Evolutionary conservation across 2,797 vertebrate species (phyloP).

Genomic region (Sebastes glaucus): DNA sequence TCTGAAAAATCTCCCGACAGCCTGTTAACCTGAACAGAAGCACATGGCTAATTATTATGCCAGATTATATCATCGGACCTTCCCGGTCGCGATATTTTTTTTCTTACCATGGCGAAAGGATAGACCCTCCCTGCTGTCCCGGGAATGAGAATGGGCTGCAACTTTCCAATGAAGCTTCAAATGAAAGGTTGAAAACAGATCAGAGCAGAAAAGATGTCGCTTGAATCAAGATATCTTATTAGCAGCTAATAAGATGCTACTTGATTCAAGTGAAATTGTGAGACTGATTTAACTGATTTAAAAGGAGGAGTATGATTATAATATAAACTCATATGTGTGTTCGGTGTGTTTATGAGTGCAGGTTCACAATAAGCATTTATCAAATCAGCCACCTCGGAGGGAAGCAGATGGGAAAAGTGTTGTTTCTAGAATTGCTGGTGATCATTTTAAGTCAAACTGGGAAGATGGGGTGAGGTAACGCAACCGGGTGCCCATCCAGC

Average conservation of each 20-base stretch:
- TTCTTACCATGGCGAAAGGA: too few species aligned
- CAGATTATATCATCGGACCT: too few species aligned
- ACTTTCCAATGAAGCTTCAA: too few species aligned
- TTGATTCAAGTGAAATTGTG: neutral
- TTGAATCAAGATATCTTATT: neutral
- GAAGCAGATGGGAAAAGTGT: neutral
- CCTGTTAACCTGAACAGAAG: too few species aligned
- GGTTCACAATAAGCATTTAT: neutral
- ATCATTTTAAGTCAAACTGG: neutral
- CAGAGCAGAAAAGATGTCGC: neutral
- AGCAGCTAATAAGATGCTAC: neutral
- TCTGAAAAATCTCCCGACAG: too few species aligned
- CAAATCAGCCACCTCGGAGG: neutral
- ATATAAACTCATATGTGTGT: neutral
- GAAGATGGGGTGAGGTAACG: neutral
- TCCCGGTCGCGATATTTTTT: too few species aligned
- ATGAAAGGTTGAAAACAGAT: neutral
- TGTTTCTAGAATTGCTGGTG: neutral
- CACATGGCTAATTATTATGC: too few species aligned
- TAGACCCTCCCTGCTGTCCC: too few species aligned
- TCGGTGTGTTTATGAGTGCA: neutral
- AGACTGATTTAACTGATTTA: neutral
- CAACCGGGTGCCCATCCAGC: constrained; percentile 6
- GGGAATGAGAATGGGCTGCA: too few species aligned
- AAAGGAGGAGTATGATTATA: neutral